Evolutionary conservation across 2,888 invertebrate species (phyloP), one percentile per base, ranked within the genome.

Genomic region (Rhyacophila evoluta): DNA sequence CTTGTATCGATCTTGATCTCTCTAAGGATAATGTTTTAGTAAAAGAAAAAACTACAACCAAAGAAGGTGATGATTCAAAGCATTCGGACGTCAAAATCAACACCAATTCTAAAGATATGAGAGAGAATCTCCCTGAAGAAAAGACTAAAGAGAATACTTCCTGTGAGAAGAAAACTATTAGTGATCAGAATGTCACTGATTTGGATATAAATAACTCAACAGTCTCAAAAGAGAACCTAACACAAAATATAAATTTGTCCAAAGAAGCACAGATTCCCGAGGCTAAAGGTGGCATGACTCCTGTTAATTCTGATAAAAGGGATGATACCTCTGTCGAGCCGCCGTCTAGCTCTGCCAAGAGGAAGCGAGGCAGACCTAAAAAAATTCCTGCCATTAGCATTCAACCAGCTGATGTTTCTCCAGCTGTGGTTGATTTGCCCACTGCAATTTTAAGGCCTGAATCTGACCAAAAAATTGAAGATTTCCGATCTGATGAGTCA

Each of bases 371-470:
- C 10, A 67, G 81, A 36, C 81, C 81, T 8, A 81, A 79, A 33
- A 81, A 81, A 39, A 75, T 73, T 10, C 36, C 70, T 11, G n/a
- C 74, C 2, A 85, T 85, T 29, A 84, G 83, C 75, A 27, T 37
- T 11, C 25, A 28, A 28, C 19, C 38, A n/a, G n/a, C n/a, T 11
- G 55, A 73, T 15, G 39, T 38, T 15, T 1, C 25, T 37, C 84
- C 77, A 68, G 87, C 87, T 83, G 81, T 83, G 5, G 84, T 86
- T 15, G 87, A 85, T 76, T 87, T 87, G 1, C 87, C 87, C 83
- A 89, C 89, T 83, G 89, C 37, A 0, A 36, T 38, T 1, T 86
- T 87, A 1, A 85, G 73, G 38, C 37, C 67, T 11, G 77, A 77
- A 67, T 38, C 68, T 2, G 69, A 72, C 19, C 19, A 55, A 10